These are phyloP conservation scores for Gephyroberyx darwinii DNA, from an alignment of 2,797 vertebrate genomes.

Conservation along the genomic window DNA sequence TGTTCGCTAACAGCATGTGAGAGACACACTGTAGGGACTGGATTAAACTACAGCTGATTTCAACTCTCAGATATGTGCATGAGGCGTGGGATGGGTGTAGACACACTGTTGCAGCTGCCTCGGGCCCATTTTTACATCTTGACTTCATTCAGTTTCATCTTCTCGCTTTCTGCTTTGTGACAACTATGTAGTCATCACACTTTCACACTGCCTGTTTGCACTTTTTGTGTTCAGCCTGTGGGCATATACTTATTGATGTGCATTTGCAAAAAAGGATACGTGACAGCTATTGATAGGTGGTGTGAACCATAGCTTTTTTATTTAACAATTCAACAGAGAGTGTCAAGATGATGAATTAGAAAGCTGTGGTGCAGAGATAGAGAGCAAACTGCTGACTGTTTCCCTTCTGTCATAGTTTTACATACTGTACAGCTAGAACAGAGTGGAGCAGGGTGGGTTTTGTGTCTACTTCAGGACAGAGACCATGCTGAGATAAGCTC, in stretches of 20 bases:
- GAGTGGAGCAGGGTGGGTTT: conserved; percentile 33
- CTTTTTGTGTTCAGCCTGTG: background rate
- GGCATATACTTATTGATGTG: conserved; percentile 19
- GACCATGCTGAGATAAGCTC: conserved; percentile 52
- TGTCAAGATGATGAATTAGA: conserved; percentile 66
- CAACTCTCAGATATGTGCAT: conserved; percentile 25
- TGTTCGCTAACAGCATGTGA: background rate
- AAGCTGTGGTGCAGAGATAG: conserved; percentile 52
- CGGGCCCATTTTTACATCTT: conserved; percentile 34
- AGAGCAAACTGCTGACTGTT: conserved; percentile 70
- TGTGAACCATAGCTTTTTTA: conserved; percentile 55
- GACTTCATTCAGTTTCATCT: conserved; percentile 34
- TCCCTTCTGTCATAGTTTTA: conserved; percentile 55
- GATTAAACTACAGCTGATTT: conserved; percentile 28
- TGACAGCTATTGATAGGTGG: conserved; percentile 50
- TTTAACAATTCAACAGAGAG: conserved; percentile 56
- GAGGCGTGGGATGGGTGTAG: conserved; percentile 10
- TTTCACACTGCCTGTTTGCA: conserved; percentile 10
- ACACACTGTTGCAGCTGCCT: conserved; percentile 6
- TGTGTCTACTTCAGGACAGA: conserved; percentile 35
- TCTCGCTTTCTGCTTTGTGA: conserved; percentile 11
- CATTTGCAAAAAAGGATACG: conserved; percentile 1
- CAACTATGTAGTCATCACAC: background rate
- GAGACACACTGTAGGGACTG: conserved; percentile 1
- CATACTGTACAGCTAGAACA: conserved; percentile 47